These are phyloP conservation scores for Philypnodon macrostomus DNA, from an alignment of 2,797 vertebrate species.

Conservation along the genomic window DNA sequence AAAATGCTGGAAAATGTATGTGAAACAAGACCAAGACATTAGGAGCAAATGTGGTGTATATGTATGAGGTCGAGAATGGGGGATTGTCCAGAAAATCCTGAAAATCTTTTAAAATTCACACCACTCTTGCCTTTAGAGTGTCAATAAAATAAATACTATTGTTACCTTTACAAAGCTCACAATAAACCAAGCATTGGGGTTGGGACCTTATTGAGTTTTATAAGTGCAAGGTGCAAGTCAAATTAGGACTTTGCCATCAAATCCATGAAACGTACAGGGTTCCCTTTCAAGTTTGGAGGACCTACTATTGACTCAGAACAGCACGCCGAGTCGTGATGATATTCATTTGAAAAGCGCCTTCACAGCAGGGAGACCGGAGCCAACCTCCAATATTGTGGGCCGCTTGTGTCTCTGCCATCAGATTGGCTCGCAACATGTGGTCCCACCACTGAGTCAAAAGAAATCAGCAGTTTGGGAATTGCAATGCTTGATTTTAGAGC, in stretches of 20 bases:
- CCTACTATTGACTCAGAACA: conserved; percentile 8
- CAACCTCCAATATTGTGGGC: conserved; percentile 4
- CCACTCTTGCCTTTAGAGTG: background rate
- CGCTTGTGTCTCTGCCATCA: conserved; percentile 2
- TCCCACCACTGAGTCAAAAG: conserved; percentile 8
- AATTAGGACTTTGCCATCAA: conserved; percentile 5
- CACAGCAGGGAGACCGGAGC: conserved; percentile 4
- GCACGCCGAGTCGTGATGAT: conserved; percentile 14
- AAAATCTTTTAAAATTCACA: no score
- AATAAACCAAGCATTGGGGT: background rate
- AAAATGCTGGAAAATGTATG: no score
- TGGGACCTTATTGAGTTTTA: conserved; percentile 4
- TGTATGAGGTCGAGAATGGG: no score
- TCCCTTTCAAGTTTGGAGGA: conserved; percentile 14
- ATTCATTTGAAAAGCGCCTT: conserved; percentile 8
- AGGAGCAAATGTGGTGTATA: no score
- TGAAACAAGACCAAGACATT: no score
- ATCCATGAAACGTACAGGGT: conserved; percentile 5
- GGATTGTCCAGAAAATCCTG: no score
- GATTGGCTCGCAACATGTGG: conserved; percentile 8
- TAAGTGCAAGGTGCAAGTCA: conserved; percentile 3
- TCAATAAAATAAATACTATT: background rate
- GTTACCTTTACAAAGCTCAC: background rate
- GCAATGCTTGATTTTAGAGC: conserved; percentile 1
- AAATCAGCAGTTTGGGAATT: conserved; percentile 1